Evolutionary conservation across 2,113 vertebrate species (phyloP).

Genomic region (Platichthys flesus): DNA sequence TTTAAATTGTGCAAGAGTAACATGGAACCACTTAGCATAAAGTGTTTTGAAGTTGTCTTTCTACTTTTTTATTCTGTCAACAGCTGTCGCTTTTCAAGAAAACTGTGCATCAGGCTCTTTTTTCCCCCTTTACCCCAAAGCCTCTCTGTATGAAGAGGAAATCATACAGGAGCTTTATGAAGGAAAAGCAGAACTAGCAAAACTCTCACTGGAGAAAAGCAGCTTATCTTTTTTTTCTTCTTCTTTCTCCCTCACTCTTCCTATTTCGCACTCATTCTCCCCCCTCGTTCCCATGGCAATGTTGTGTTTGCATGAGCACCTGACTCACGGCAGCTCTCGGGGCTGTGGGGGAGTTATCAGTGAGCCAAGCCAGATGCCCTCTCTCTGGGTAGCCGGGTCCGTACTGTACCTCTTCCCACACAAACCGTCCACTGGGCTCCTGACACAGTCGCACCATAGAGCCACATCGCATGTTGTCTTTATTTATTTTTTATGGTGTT

Average conservation of each 20-base stretch:
- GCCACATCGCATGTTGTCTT: slow-evolving; percentile 11
- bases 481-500: slow-evolving; percentile 13
- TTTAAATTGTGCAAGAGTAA: slow-evolving; percentile 55
- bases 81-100: slow-evolving; percentile 14
- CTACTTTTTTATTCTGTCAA: slow-evolving; percentile 28
- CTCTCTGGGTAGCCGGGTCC: slow-evolving; percentile 70
- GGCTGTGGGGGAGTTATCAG: slow-evolving; percentile 71
- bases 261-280: slow-evolving; percentile 45
- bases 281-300: slow-evolving; percentile 49
- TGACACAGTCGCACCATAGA: slow-evolving; percentile 14
- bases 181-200: slow-evolving; percentile 40
- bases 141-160: slow-evolving; percentile 4
- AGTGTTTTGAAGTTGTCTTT: slow-evolving; percentile 36
- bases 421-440: slow-evolving; percentile 44
- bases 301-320: slow-evolving; percentile 68
- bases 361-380: slow-evolving; percentile 74
- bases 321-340: slow-evolving; percentile 66
- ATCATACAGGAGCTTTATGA: slow-evolving; percentile 32
- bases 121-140: background rate
- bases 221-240: slow-evolving; percentile 40
- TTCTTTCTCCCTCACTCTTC: slow-evolving; percentile 24
- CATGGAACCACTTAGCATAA: slow-evolving; percentile 55
- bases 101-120: slow-evolving; percentile 15
- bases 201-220: slow-evolving; percentile 53
- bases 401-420: slow-evolving; percentile 63